Percentiles rank a stretch among this genome's conserved stretches.
These are phyloP conservation scores for Gambusia affinis DNA, from an alignment of 2,113 vertebrate species.

Conservation along the genomic window DNA sequence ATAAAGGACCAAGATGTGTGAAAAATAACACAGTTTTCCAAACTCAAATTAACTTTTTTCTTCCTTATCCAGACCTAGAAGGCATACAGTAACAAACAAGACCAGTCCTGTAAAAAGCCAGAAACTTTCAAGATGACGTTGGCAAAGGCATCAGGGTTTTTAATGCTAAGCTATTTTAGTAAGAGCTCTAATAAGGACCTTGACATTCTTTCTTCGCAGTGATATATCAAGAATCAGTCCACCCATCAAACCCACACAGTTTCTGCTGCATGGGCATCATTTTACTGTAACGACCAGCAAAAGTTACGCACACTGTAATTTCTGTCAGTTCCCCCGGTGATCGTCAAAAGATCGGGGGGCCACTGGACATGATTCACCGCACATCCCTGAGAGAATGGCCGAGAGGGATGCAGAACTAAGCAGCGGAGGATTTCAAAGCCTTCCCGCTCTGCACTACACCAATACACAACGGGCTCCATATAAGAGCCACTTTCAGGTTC, in stretches of 20 bases:
- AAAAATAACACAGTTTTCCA: no score
- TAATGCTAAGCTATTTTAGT: slow-evolving; percentile 63
- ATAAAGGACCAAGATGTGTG: no score
- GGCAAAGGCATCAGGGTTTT: slow-evolving; percentile 27
- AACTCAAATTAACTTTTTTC: no score
- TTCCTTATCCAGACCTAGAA: no score
- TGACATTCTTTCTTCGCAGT: slow-evolving; percentile 47
- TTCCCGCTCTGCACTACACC: slow-evolving; percentile 35
- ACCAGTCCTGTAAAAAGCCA: not conserved
- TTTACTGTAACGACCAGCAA: slow-evolving; percentile 27
- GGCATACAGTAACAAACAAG: slow-evolving; percentile 15
- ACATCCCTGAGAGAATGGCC: slow-evolving; percentile 53
- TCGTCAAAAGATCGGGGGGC: slow-evolving; percentile 48
- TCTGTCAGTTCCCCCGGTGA: slow-evolving; percentile 46
- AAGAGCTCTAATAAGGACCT: slow-evolving; percentile 52
- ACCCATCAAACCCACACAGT: slow-evolving; percentile 19
- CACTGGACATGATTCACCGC: slow-evolving; percentile 50
- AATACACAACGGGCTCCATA: slow-evolving; percentile 42
- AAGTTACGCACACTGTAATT: slow-evolving; percentile 39
- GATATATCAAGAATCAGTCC: slow-evolving; percentile 36
- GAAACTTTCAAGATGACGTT: slow-evolving; percentile 25
- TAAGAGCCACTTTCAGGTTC: slow-evolving; percentile 39
- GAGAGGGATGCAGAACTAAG: slow-evolving; percentile 67
- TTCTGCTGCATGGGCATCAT: slow-evolving; percentile 13
- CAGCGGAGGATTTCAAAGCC: slow-evolving; percentile 61